Conservation (phyloP, 2,797 vertebrate genomes). For the Dermochelys coriacea region DNA sequence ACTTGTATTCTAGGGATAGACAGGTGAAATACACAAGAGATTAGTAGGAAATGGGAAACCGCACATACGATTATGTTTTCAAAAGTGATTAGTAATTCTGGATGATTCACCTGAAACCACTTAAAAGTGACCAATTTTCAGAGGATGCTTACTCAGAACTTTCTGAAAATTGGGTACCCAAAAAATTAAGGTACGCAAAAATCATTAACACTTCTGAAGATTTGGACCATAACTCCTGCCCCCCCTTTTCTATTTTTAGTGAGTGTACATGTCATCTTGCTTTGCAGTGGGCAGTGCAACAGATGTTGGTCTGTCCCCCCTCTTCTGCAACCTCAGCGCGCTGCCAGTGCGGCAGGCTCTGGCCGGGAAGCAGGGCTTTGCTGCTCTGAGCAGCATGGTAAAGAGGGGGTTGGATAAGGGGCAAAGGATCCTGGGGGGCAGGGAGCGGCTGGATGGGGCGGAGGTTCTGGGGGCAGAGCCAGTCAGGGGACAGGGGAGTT, state of each 20-base stretch:
- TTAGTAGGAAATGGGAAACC: constrained; percentile 19
- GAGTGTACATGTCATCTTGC: not conserved
- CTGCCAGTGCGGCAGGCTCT: no score
- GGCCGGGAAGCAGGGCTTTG: no score
- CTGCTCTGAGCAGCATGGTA: no score
- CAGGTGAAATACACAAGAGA: not conserved
- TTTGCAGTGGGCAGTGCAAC: not conserved
- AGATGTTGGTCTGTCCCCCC: not conserved
- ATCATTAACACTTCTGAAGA: not conserved
- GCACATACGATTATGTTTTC: constrained; percentile 11
- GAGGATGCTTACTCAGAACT: not conserved
- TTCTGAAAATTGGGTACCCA: not conserved
- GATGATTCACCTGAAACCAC: not conserved
- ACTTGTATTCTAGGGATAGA: constrained; percentile 52
- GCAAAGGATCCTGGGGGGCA: no score
- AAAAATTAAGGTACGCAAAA: not conserved
- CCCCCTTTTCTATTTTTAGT: not conserved
- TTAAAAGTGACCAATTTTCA: not conserved
- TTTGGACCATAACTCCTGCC: not conserved
- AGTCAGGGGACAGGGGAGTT: no score
- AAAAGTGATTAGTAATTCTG: not conserved
- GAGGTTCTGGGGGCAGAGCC: no score
- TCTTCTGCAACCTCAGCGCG: no score
- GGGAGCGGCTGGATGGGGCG: no score
- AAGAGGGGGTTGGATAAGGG: no score